Conservation (phyloP, 2,797 vertebrate species). For the Atherinosoma microstoma region DNA sequence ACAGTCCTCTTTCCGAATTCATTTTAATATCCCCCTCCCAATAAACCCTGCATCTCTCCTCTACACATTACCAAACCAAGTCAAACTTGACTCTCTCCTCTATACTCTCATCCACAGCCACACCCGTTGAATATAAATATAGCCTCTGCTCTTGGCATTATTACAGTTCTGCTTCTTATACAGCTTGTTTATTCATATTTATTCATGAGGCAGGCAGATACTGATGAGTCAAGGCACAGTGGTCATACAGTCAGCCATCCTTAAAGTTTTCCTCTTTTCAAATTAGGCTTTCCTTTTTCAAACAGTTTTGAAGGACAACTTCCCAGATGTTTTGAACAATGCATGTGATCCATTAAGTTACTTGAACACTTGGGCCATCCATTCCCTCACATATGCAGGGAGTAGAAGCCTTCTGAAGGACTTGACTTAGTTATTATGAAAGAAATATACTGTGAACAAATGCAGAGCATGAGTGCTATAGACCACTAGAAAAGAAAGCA, state of each 20-base stretch:
- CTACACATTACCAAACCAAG: background rate
- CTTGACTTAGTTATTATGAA: constrained; percentile 19
- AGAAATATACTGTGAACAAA: constrained; percentile 20
- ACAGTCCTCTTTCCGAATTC: background rate
- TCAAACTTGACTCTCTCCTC: background rate
- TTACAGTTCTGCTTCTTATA: background rate
- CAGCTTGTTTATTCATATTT: constrained; percentile 3
- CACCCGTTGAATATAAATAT: background rate
- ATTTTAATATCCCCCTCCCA: background rate
- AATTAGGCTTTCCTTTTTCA: background rate
- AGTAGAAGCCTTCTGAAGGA: constrained; percentile 30
- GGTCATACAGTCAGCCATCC: too few relatives aligned
- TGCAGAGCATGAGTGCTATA: constrained; percentile 4
- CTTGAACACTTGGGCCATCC: constrained; percentile 22
- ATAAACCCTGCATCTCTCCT: background rate
- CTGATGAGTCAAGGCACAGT: background rate
- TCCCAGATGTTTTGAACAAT: background rate
- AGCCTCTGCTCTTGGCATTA: background rate
- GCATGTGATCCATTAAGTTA: constrained; percentile 3
- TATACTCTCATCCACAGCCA: background rate
- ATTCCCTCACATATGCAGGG: constrained; percentile 16
- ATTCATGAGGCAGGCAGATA: background rate
- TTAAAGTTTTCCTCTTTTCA: background rate
- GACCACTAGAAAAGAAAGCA: background rate
- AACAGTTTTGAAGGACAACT: background rate